phyloP scores from a whole-genome alignment of 2,888 invertebrate species.

The Corbicula japonica region DNA sequence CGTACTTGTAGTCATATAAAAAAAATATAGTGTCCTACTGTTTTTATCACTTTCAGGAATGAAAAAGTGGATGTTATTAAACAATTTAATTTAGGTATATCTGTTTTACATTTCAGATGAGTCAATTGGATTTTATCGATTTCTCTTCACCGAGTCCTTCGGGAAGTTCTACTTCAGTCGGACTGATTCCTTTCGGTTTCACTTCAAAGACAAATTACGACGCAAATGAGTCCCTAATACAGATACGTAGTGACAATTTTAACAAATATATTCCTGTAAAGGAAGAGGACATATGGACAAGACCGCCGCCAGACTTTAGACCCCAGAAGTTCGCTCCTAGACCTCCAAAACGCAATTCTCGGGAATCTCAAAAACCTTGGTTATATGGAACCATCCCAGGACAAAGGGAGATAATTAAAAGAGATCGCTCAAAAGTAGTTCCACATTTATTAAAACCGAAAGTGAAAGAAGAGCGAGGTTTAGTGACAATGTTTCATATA shows the following conservation, averaged over 20 bases:
- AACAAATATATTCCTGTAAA: slow-evolving; percentile 53
- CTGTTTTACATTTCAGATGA: slow-evolving; percentile 65
- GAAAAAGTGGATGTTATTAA: too few relatives aligned
- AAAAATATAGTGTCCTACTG: too few relatives aligned
- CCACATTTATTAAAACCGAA: slow-evolving; percentile 68
- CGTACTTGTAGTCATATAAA: too few relatives aligned
- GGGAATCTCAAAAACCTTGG: slow-evolving; percentile 84
- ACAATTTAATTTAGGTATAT: too few relatives aligned
- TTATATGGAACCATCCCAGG: slow-evolving; percentile 82
- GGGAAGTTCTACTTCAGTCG: slow-evolving; percentile 70
- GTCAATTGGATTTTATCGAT: slow-evolving; percentile 66
- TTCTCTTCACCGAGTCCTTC: slow-evolving; percentile 65
- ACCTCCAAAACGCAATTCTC: slow-evolving; percentile 84
- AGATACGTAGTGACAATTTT: slow-evolving; percentile 79
- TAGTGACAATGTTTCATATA: slow-evolving; percentile 78
- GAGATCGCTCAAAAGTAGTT: slow-evolving; percentile 60
- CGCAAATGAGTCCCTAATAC: slow-evolving; percentile 78
- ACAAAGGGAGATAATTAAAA: slow-evolving; percentile 72
- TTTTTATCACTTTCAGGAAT: too few relatives aligned
- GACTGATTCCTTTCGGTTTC: slow-evolving; percentile 81
- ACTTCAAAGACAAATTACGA: slow-evolving; percentile 81
- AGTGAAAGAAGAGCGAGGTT: slow-evolving; percentile 52
- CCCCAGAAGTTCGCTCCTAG: slow-evolving; percentile 81
- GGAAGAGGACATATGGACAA: slow-evolving; percentile 82
- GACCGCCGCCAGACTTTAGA: slow-evolving; percentile 84